Percentiles rank a stretch among this genome's conserved stretches.
These are phyloP conservation scores for Drosophila paramelanica DNA, from an alignment of 2,888 invertebrate species.

Conservation along the genomic window DNA sequence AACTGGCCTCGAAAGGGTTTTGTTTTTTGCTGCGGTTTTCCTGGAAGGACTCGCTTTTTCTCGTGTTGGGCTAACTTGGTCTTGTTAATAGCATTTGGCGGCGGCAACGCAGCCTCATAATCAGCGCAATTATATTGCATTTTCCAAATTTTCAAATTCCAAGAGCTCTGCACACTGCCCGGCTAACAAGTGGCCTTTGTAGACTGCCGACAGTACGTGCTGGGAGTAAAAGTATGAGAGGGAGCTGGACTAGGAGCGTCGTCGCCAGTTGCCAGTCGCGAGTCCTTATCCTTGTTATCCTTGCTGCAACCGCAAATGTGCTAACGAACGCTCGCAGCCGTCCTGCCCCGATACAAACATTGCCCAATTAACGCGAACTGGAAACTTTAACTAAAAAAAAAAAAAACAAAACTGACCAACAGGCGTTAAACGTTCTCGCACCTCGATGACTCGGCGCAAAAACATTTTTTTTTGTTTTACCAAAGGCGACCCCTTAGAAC, in stretches of 20 bases:
- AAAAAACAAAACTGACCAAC: constrained; percentile 6
- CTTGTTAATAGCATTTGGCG: constrained; percentile 73
- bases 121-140: constrained; percentile 82
- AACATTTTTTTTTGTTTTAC: background rate
- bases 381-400: constrained; percentile 44
- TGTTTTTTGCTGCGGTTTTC: constrained; percentile 37
- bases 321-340: constrained; percentile 71
- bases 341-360: constrained; percentile 54
- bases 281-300: constrained; percentile 66
- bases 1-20: constrained; percentile 25
- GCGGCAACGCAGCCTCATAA: constrained; percentile 55
- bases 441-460: constrained; percentile 71
- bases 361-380: constrained; percentile 74
- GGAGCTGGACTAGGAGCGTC: background rate
- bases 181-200: constrained; percentile 70
- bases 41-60: constrained; percentile 48
- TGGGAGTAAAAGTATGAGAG: background rate
- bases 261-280: constrained; percentile 24
- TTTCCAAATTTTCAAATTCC: constrained; percentile 63
- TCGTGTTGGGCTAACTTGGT: constrained; percentile 28
- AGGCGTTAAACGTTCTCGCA: constrained; percentile 76
- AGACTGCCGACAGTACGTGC: constrained; percentile 55
- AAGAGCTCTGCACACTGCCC: constrained; percentile 44
- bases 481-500: no score
- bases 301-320: constrained; percentile 74